Conservation (phyloP, 2,797 vertebrate genomes). For the Malurus leucopterus region DNA sequence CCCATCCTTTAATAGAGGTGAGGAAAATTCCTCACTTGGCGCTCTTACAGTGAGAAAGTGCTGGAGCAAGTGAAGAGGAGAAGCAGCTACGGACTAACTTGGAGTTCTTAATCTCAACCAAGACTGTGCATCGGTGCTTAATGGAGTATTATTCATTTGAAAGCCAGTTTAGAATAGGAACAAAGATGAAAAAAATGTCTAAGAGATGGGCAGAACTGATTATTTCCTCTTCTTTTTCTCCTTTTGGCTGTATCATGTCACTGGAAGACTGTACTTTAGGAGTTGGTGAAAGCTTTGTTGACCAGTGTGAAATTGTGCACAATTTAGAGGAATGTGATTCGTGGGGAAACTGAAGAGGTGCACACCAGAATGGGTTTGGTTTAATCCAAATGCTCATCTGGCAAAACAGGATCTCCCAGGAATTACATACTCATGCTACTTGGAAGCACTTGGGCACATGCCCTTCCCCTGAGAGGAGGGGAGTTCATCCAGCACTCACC, state of each 20-base stretch:
- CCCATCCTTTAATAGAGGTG: background rate
- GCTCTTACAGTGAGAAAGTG: background rate
- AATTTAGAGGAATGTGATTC: background rate
- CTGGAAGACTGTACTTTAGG: background rate
- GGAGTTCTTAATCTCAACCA: background rate
- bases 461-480: background rate
- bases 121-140: background rate
- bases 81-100: background rate
- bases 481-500: background rate
- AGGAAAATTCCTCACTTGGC: background rate
- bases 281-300: background rate
- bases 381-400: background rate
- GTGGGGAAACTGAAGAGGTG: background rate
- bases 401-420: background rate
- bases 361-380: background rate
- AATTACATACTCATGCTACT: rapidly evolving
- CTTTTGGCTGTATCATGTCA: background rate
- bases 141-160: background rate
- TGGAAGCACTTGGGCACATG: background rate
- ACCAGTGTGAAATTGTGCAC: background rate
- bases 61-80: background rate
- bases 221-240: background rate
- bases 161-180: background rate
- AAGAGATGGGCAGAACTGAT: background rate
- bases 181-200: background rate